Base-by-base conservation (phyloP, 2,113 vertebrate species). In the Triplophysa dalaica region DNA sequence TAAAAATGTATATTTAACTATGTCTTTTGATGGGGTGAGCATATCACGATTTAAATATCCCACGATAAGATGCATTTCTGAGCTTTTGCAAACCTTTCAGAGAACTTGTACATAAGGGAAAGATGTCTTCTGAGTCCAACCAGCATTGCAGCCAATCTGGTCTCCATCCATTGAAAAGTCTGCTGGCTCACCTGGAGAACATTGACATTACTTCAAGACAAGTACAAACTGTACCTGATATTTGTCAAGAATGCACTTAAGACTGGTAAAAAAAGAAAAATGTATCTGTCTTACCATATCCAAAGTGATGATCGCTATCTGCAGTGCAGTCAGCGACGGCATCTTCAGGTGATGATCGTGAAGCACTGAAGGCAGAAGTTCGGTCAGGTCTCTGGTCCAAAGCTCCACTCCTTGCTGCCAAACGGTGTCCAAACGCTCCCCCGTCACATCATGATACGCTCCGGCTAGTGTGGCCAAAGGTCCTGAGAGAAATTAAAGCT, bases 391-490 rank as follows among this genome's bases (percentile, higher is more conserved):
- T 52, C 70, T 83, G 50, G 89, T 68, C 84, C 88, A 94, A 54
- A 82, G 52, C 1, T 90, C 82, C 0, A 90, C 89, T n/a, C 80
- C 85, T 60, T 94, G 88, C 76, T 58, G 89, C 95, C 93, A 95
- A 45, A 91, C 85, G 0, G 87, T 79, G 12, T 94, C 94, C 86
- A 93, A 80, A 69, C 85, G 87, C 84, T 87, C 90, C 70, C 90
- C 91, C 0, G 87, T 95, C 70, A 94, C 93, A 24, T 97, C 94
- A 0, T 94, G 92, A 85, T 94, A 96, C 33, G 94, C 93, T 0
- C 92, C 95, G 52, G 95, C 93, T 82, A 95, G 78, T 0, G 93
- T 95, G 52, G 90, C 89, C 83, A 95, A 81, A 0, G 95, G 95
- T 80, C 91, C 95, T 97, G 81, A 6, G 9, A 33, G 79, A 19